A percentile compares a stretch with the other conserved stretches of the same genome.
phyloP scores from a whole-genome alignment of 1,140 invertebrate species.

The Drosophila tani region DNA sequence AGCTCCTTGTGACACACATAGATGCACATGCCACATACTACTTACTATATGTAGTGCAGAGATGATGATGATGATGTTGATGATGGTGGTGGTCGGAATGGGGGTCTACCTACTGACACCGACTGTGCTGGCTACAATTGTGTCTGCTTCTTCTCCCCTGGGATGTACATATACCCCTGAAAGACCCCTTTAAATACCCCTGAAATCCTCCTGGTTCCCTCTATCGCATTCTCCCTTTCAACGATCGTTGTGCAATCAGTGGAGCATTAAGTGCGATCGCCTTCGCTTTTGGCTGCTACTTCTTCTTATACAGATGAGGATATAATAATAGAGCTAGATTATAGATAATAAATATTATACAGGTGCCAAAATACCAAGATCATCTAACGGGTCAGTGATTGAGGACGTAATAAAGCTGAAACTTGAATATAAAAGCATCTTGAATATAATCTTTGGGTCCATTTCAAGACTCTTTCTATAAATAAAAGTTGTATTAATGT shows the following conservation, averaged over 20 bases:
- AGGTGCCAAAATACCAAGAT: too few relatives aligned
- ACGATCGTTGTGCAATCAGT: conserved; percentile 82
- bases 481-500: too few relatives aligned
- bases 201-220: conserved; percentile 24
- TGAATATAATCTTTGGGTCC: too few relatives aligned
- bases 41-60: conserved; percentile 20
- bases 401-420: too few relatives aligned
- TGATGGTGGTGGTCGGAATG: conserved; percentile 14
- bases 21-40: conserved; percentile 48
- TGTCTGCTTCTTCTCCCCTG: conserved; percentile 51
- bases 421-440: too few relatives aligned
- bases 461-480: too few relatives aligned
- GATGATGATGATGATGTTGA: conserved; percentile 15
- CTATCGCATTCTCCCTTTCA: conserved; percentile 53
- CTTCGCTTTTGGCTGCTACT: conserved; percentile 36
- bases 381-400: too few relatives aligned
- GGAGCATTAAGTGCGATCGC: conserved; percentile 75
- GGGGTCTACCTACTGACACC: conserved; percentile 69
- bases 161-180: conserved; percentile 29
- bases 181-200: conserved; percentile 15
- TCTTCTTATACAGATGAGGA: conserved; percentile 2
- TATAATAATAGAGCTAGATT: not conserved
- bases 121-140: conserved; percentile 71
- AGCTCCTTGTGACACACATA: conserved; percentile 81
- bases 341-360: too few relatives aligned